A percentile compares a stretch with the other conserved stretches of the same genome.
phyloP scores from a whole-genome alignment of 2,888 invertebrate species.

The Heteromyza rotundicornis region DNA sequence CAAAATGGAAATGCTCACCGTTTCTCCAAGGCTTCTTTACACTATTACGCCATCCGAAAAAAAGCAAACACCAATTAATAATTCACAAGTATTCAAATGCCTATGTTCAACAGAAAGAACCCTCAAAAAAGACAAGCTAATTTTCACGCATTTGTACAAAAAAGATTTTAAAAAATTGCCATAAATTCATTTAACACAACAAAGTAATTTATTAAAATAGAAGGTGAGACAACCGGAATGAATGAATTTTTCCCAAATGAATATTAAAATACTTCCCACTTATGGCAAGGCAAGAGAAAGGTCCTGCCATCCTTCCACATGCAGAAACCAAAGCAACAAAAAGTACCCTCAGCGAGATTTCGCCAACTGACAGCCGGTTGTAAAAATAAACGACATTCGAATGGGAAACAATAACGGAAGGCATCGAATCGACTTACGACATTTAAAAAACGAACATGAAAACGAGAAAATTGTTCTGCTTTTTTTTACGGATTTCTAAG shows the following conservation, averaged over 20 bases:
- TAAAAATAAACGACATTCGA: slow-evolving; percentile 49
- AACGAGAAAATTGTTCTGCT: no score
- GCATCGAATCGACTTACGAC: slow-evolving; percentile 43
- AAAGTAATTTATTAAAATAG: not conserved
- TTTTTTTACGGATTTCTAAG: no score
- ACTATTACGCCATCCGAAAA: not conserved
- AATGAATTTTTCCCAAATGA: slow-evolving; percentile 54
- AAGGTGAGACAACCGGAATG: slow-evolving; percentile 20
- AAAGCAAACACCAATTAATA: slow-evolving; percentile 24
- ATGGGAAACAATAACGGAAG: slow-evolving; percentile 31
- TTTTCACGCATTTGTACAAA: slow-evolving; percentile 43
- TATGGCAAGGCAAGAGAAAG: not conserved
- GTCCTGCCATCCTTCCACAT: not conserved
- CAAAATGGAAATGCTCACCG: no score
- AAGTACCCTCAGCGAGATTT: slow-evolving; percentile 27
- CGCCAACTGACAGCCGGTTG: slow-evolving; percentile 44
- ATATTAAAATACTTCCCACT: slow-evolving; percentile 47
- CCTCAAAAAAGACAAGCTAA: slow-evolving; percentile 31
- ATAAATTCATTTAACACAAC: slow-evolving; percentile 1
- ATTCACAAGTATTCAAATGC: slow-evolving; percentile 35
- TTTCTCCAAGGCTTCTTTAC: not conserved
- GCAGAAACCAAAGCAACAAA: slow-evolving; percentile 6
- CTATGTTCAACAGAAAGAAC: slow-evolving; percentile 32
- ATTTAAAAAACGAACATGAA: slow-evolving; percentile 44
- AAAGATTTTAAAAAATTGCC: no score